A percentile compares a stretch with the other conserved stretches of the same genome.
These are phyloP conservation scores for Macrotus californicus DNA, from an alignment of 2,113 vertebrate species.

Conservation along the genomic window DNA sequence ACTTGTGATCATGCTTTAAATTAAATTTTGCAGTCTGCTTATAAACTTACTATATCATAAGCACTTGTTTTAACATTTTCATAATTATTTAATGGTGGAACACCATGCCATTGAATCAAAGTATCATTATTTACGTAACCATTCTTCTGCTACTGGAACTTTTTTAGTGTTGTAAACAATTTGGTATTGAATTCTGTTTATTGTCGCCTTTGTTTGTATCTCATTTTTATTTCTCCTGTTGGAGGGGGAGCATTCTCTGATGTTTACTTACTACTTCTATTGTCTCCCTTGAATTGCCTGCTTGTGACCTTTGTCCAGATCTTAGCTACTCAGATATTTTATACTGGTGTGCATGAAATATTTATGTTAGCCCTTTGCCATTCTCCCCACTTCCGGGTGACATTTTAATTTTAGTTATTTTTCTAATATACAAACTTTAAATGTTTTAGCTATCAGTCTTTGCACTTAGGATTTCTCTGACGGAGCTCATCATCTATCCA, in stretches of 20 bases:
- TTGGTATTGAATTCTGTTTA: background rate
- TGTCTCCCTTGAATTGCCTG: background rate
- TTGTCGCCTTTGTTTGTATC: background rate
- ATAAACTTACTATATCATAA: conserved; percentile 11
- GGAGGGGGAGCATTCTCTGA: background rate
- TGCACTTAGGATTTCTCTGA: background rate
- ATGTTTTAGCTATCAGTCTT: background rate
- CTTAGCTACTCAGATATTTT: conserved; percentile 27
- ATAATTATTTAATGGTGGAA: conserved; percentile 40
- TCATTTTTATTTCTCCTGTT: background rate
- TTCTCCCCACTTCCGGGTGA: background rate
- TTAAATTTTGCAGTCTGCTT: conserved; percentile 41
- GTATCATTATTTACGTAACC: conserved; percentile 26
- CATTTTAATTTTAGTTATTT: conserved; percentile 20
- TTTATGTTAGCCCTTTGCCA: background rate
- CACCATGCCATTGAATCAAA: background rate
- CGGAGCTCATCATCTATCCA: background rate
- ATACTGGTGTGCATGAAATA: background rate
- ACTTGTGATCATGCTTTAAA: conserved; percentile 42
- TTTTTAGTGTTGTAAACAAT: background rate
- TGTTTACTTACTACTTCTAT: background rate
- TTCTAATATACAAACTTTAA: background rate
- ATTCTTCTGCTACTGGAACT: background rate
- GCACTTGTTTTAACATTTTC: conserved; percentile 29
- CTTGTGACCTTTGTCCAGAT: background rate